A percentile compares a stretch with the other conserved stretches of the same genome.
phyloP scores from a whole-genome alignment of 2,113 vertebrate species.

The Cheilinus undulatus region DNA sequence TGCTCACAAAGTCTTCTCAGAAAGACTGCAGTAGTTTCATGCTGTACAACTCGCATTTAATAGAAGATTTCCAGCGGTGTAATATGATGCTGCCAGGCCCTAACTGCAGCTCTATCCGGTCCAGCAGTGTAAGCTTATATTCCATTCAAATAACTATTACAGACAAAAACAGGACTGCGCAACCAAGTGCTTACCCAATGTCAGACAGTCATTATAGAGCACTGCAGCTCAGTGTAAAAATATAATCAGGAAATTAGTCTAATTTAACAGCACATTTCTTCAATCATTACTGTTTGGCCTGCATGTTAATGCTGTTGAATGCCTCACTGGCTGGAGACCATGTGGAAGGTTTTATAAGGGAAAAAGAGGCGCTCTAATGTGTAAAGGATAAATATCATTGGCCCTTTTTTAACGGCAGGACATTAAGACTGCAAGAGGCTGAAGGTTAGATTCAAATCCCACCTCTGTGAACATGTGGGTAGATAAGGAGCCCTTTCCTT shows the following conservation, averaged over 20 bases:
- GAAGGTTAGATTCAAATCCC: slow-evolving; percentile 57
- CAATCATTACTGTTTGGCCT: slow-evolving; percentile 59
- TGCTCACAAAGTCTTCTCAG: slow-evolving; percentile 44
- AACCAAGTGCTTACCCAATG: slow-evolving; percentile 24
- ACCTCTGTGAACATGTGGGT: slow-evolving; percentile 25
- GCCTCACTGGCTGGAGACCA: slow-evolving; percentile 31
- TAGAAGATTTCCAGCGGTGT: slow-evolving; percentile 63
- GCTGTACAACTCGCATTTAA: slow-evolving; percentile 51
- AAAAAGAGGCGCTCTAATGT: slow-evolving; percentile 7
- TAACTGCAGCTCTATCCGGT: slow-evolving; percentile 34
- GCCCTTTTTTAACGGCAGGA: slow-evolving; percentile 10
- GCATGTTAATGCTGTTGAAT: slow-evolving; percentile 38
- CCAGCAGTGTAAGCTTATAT: slow-evolving; percentile 19
- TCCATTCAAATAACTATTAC: slow-evolving; percentile 50
- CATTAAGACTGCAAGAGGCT: slow-evolving; percentile 30
- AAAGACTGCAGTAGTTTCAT: slow-evolving; percentile 33
- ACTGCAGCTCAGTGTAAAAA: slow-evolving; percentile 22
- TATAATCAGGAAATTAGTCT: slow-evolving; percentile 51
- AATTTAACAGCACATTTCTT: slow-evolving; percentile 56
- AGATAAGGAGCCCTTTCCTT: slow-evolving; percentile 28
- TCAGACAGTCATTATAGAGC: slow-evolving; percentile 29
- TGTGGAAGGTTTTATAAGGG: slow-evolving; percentile 24
- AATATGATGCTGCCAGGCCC: slow-evolving; percentile 53
- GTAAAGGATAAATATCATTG: slow-evolving; percentile 16
- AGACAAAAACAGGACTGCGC: slow-evolving; percentile 42